phyloP scores from a whole-genome alignment of 2,888 invertebrate genomes.

The Neocrepidodera transversa region DNA sequence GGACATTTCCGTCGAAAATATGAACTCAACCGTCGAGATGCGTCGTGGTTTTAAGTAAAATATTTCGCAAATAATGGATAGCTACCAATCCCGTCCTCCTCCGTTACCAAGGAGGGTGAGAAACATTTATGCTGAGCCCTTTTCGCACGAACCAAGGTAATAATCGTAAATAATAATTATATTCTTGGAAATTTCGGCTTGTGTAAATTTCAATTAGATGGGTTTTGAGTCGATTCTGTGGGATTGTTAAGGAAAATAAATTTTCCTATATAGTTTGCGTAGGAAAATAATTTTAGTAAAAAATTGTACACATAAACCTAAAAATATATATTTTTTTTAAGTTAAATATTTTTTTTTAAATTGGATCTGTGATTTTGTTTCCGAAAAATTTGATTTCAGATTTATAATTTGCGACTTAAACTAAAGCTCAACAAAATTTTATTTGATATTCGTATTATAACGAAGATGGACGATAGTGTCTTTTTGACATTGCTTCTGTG shows the following conservation, averaged over 20 bases:
- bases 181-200: constrained; percentile 22
- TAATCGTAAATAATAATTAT: constrained; percentile 37
- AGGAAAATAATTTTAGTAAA: too few species aligned
- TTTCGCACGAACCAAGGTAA: constrained; percentile 63
- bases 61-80: constrained; percentile 63
- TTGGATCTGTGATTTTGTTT: too few species aligned
- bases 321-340: too few species aligned
- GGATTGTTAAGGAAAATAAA: background rate
- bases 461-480: too few species aligned
- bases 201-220: constrained; percentile 27
- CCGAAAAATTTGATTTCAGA: too few species aligned
- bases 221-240: constrained; percentile 18
- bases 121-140: constrained; percentile 73
- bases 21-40: constrained; percentile 53
- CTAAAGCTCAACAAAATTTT: too few species aligned
- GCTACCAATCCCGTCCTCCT: constrained; percentile 70
- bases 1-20: constrained; percentile 14
- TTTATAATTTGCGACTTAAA: too few species aligned
- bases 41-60: constrained; percentile 36
- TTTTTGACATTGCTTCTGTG: too few species aligned
- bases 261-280: too few species aligned
- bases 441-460: too few species aligned
- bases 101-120: constrained; percentile 69
- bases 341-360: too few species aligned
- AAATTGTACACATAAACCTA: too few species aligned